These are phyloP conservation scores for Cavia porcellus DNA, from an alignment of 2,113 vertebrate species.

Conservation along the genomic window DNA sequence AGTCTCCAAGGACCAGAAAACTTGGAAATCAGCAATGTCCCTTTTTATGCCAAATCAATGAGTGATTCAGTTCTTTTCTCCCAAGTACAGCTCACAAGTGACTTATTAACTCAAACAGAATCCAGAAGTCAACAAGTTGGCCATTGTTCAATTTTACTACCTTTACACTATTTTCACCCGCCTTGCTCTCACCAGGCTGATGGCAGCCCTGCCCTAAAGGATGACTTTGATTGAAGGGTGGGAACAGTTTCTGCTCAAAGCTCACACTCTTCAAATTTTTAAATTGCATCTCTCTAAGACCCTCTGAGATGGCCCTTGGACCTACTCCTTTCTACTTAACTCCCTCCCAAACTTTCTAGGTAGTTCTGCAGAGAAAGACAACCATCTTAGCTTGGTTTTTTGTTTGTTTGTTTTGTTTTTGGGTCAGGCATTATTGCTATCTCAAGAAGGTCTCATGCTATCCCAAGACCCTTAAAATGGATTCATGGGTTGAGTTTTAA, in stretches of 20 bases:
- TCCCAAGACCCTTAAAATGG: not conserved
- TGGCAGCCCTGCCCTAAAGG: not conserved
- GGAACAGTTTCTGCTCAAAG: slow-evolving; percentile 32
- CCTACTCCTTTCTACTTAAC: not conserved
- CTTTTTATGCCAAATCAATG: slow-evolving; percentile 26
- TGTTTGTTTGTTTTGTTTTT: not conserved
- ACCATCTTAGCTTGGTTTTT: not conserved
- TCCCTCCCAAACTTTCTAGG: not conserved
- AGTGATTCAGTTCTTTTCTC: slow-evolving; percentile 46
- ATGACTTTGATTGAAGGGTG: slow-evolving; percentile 20
- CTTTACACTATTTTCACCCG: not conserved
- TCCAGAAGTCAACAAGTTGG: slow-evolving; percentile 50
- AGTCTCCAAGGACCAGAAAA: slow-evolving; percentile 14
- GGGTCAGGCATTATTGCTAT: not conserved
- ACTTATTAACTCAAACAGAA: slow-evolving; percentile 48
- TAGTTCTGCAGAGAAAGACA: not conserved
- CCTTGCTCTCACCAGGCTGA: not conserved
- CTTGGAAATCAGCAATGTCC: slow-evolving; percentile 55
- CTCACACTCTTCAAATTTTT: slow-evolving; percentile 1
- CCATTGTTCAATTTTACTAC: slow-evolving; percentile 48
- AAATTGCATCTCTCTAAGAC: not conserved
- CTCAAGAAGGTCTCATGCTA: not conserved
- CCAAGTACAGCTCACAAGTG: slow-evolving; percentile 45
- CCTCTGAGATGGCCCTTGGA: not conserved
- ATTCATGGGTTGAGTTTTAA: not conserved